Evolutionary conservation across 2,888 invertebrate genomes (phyloP).

Genomic region (Callinectes sapidus): DNA sequence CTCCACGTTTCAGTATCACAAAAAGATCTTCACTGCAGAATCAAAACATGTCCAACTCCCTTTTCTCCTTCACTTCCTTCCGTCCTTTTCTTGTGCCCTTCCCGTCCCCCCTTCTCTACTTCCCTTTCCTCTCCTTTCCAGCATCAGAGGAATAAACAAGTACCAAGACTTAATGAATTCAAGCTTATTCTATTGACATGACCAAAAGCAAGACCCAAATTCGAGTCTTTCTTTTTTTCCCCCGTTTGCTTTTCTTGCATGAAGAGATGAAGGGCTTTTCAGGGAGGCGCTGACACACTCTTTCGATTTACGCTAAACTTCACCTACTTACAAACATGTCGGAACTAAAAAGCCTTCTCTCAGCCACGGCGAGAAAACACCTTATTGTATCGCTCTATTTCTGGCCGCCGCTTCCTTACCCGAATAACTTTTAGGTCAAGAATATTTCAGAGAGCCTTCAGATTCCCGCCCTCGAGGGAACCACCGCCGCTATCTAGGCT

Average conservation of each 20-base stretch:
- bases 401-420: background rate
- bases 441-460: background rate
- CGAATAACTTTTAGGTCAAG: constrained; percentile 34
- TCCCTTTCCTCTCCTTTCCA: background rate
- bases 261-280: background rate
- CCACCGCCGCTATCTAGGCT: constrained; percentile 25
- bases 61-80: constrained; percentile 2
- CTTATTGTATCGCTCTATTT: constrained; percentile 12
- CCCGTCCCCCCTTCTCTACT: background rate
- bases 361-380: background rate
- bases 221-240: background rate
- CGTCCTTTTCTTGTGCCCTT: background rate
- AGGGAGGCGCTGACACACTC: background rate
- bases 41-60: background rate
- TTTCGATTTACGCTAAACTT: background rate
- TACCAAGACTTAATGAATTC: background rate
- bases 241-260: background rate
- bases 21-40: background rate
- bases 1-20: background rate
- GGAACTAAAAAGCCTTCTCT: background rate
- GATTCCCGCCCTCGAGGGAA: constrained; percentile 40
- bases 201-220: background rate
- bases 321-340: background rate
- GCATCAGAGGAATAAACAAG: background rate
- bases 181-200: background rate